Conservation (phyloP, 2,113 vertebrate genomes). For the Tachuris rubrigastra region DNA sequence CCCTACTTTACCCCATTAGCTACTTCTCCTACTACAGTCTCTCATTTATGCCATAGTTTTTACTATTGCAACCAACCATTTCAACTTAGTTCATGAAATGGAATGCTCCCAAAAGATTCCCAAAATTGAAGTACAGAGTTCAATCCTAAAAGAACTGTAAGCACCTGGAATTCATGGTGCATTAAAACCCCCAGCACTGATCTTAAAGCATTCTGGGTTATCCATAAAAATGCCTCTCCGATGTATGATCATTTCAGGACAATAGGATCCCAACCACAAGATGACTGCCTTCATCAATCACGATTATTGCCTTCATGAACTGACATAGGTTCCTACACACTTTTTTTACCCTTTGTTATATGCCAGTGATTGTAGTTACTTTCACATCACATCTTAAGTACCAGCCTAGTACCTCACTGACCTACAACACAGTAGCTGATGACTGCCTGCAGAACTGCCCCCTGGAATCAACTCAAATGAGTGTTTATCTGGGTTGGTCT, state of each 20-base stretch:
- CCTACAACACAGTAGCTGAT: fast-evolving
- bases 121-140: not conserved
- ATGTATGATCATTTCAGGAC: fast-evolving
- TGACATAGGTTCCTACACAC: not conserved
- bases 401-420: not conserved
- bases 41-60: not conserved
- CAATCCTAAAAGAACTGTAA: not conserved
- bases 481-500: not conserved
- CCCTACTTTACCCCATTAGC: not conserved
- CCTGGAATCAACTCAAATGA: not conserved
- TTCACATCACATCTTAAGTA: not conserved
- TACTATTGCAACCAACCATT: not conserved
- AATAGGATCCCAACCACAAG: not conserved
- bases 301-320: not conserved
- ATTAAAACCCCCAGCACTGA: not conserved
- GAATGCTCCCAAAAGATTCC: not conserved
- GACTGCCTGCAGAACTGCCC: not conserved
- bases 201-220: not conserved
- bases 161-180: not conserved
- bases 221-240: not conserved
- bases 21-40: not conserved
- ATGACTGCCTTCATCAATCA: not conserved
- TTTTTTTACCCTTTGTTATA: not conserved
- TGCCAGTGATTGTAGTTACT: not conserved
- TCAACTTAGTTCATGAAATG: not conserved